phyloP scores from a whole-genome alignment of 2,888 invertebrate genomes.

The Sesia bembeciformis region DNA sequence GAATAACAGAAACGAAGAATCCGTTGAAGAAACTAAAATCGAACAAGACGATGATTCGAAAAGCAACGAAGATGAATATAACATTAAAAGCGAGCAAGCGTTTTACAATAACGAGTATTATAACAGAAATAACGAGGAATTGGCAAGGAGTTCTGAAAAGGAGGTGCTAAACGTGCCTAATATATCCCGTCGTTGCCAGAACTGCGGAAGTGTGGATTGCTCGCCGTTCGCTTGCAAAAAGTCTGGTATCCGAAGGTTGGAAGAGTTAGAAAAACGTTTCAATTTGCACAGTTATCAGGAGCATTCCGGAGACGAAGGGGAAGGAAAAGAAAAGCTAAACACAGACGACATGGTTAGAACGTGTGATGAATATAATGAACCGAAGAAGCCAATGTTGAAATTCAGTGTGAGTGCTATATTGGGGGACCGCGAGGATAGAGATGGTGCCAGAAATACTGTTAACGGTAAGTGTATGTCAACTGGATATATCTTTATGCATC shows the following conservation, averaged over 20 bases:
- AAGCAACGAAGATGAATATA: slow-evolving; percentile 40
- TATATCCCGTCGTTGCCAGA: slow-evolving; percentile 60
- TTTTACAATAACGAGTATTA: slow-evolving; percentile 49
- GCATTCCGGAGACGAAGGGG: slow-evolving; percentile 52
- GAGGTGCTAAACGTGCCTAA: slow-evolving; percentile 59
- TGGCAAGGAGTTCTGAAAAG: slow-evolving; percentile 25
- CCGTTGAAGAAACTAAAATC: slow-evolving; percentile 32
- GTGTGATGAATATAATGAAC: slow-evolving; percentile 54
- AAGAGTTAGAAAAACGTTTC: slow-evolving; percentile 61
- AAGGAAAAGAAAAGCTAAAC: slow-evolving; percentile 27
- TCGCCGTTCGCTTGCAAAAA: slow-evolving; percentile 65
- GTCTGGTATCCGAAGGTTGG: slow-evolving; percentile 52
- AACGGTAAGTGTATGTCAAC: slow-evolving; percentile 40
- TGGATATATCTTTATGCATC: too few relatives aligned
- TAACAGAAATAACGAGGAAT: slow-evolving; percentile 26
- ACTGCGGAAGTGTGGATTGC: slow-evolving; percentile 73
- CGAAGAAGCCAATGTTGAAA: slow-evolving; percentile 85
- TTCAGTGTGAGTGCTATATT: slow-evolving; percentile 95
- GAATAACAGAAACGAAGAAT: slow-evolving; percentile 27
- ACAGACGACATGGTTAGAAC: slow-evolving; percentile 58
- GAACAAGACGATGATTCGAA: slow-evolving; percentile 55
- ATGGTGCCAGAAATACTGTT: slow-evolving; percentile 33
- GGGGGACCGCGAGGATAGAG: slow-evolving; percentile 74
- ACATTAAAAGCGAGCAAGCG: slow-evolving; percentile 42
- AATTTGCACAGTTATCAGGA: slow-evolving; percentile 50